Base-by-base conservation (phyloP, 2,888 invertebrate genomes). In the Hyppa rectilinea region DNA sequence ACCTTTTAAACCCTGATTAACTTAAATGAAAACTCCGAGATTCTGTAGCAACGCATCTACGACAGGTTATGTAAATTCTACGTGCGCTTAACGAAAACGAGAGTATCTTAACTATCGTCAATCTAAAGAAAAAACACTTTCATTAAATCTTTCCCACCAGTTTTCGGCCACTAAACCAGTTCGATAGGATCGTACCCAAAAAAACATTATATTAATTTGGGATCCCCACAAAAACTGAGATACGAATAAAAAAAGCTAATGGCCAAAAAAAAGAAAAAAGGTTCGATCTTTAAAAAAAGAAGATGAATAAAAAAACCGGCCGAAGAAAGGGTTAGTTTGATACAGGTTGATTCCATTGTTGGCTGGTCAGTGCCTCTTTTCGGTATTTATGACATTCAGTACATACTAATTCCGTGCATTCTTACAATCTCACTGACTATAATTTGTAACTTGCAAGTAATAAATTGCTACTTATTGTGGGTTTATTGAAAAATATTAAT, bases 161-260 rank as follows among this genome's bases (percentile, higher is more conserved):
- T 81, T 76, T 87, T 80, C 87, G 85, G 80, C 81, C 83, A 85
- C 83, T 50, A 88, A 94, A 95, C 95, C 92, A 84, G 95, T 94
- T 93, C 78, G 90, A 93, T 93, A 91, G 84, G 87, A 90, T 92
- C 92, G 85, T 85, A 84, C 80, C 73, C 78, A 89, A 93, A 94
- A 94, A 94, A 94, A 92, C 91, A 92, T 92, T 91, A 94, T 95
- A 95, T 96, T 96, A 95, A 96, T 96, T 96, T 95, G 95, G 95
- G 94, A 92, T 93, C 91, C 89, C 92, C 94, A 95, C 93, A 95
- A 95, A 96, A 95, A 96, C 94, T 92, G 92, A 88, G 93, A 94
- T 92, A 90, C 90, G 91, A 91, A 86, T 87, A 94, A 95, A 96
- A 95, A 95, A 93, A 95, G 91, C 92, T 95, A 95, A 95, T 96